A percentile compares a stretch with the other conserved stretches of the same genome.
Evolutionary conservation across 2,797 vertebrate genomes (phyloP).

Genomic region (Malacoraja senta): DNA sequence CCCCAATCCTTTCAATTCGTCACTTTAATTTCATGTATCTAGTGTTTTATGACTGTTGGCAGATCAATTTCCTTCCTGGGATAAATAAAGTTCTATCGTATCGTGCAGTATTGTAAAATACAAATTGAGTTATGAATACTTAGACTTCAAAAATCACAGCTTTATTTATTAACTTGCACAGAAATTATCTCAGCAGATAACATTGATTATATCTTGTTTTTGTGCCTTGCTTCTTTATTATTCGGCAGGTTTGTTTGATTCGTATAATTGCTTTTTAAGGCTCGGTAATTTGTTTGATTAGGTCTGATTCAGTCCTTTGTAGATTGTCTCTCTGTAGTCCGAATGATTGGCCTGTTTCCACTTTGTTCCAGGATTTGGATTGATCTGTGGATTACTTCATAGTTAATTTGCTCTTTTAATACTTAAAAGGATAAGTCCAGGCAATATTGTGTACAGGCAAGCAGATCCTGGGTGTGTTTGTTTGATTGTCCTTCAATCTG

Average conservation of each 20-base stretch:
- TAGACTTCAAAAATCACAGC: background rate
- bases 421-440: background rate
- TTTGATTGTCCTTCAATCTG: too few relatives aligned
- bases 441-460: too few relatives aligned
- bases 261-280: background rate
- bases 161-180: slow-evolving; percentile 8
- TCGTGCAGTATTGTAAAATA: background rate
- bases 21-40: too few relatives aligned
- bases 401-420: background rate
- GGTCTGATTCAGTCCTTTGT: background rate
- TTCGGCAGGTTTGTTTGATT: slow-evolving; percentile 1
- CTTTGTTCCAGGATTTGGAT: background rate
- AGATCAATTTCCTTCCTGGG: too few relatives aligned
- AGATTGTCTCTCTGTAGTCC: background rate
- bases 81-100: too few relatives aligned
- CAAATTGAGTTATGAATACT: background rate
- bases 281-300: background rate
- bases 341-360: slow-evolving; percentile 1
- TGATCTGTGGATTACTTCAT: background rate
- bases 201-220: slow-evolving; percentile 14
- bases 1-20: too few relatives aligned
- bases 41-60: too few relatives aligned
- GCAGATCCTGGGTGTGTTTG: background rate
- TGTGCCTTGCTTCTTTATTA: background rate
- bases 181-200: background rate